Percentiles rank a stretch among this genome's conserved stretches.
phyloP scores from a whole-genome alignment of 2,888 invertebrate genomes.

The Diploptera punctata region DNA sequence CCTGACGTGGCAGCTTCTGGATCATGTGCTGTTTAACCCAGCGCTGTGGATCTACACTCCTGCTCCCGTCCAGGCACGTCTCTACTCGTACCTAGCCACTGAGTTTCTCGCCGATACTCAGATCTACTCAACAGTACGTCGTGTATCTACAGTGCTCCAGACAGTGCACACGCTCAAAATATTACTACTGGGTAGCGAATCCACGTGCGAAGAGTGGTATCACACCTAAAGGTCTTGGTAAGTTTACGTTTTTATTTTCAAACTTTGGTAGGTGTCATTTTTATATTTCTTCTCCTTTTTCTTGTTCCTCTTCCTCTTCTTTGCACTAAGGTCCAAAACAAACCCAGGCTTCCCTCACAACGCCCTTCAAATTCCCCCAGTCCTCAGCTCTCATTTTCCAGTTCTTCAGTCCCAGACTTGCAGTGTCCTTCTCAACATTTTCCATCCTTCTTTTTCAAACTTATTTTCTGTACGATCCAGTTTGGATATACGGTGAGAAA shows the following conservation, averaged over 20 bases:
- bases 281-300: no score
- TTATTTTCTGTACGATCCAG: no score
- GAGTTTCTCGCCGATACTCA: constrained; percentile 98
- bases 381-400: no score
- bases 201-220: constrained; percentile 95
- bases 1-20: constrained; percentile 94
- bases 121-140: constrained; percentile 94
- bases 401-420: no score
- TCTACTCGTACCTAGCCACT: constrained; percentile 98
- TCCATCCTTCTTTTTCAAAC: no score
- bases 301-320: no score
- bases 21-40: constrained; percentile 99
- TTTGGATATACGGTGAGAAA: no score
- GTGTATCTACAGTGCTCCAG: constrained; percentile 97
- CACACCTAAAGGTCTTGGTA: constrained; percentile 93
- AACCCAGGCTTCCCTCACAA: no score
- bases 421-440: no score
- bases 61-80: constrained; percentile 90
- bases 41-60: constrained; percentile 99
- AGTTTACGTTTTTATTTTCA: constrained; percentile 59
- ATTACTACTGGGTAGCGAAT: constrained; percentile 99
- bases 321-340: no score
- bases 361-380: no score
- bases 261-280: no score
- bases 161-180: constrained; percentile 98